Conservation (phyloP, 2,888 invertebrate genomes). For the Amiota communis region DNA sequence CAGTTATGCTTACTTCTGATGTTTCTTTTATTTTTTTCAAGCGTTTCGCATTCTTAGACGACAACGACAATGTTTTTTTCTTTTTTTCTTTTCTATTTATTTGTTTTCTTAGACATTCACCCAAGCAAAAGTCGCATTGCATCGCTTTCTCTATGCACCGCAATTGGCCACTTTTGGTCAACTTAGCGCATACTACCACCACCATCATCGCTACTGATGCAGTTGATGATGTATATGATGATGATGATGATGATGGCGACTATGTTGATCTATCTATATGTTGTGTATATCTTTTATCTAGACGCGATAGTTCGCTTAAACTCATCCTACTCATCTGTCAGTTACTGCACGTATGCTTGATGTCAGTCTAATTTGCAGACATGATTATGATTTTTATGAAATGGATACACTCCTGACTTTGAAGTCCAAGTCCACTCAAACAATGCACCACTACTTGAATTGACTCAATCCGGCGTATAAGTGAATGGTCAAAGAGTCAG, state of each 20-base stretch:
- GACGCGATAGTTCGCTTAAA: not conserved
- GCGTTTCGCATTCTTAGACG: not conserved
- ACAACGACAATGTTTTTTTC: not conserved
- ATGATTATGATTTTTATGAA: conserved; percentile 39
- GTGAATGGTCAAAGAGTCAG: not conserved
- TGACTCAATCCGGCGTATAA: no score
- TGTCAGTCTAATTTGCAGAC: conserved; percentile 52
- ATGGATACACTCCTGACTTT: conserved; percentile 33
- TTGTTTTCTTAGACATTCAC: conserved; percentile 51
- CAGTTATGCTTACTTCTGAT: conserved; percentile 3
- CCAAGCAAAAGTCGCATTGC: conserved; percentile 40
- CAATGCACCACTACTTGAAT: no score
- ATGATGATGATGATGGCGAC: conserved; percentile 27
- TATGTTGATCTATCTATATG: not conserved
- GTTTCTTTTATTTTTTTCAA: conserved; percentile 6
- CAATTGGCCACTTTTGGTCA: conserved; percentile 64
- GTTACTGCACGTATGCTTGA: conserved; percentile 47
- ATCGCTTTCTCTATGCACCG: conserved; percentile 54
- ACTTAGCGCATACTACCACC: conserved; percentile 44
- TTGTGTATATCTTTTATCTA: no score
- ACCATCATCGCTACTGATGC: not conserved
- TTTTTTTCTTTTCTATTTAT: conserved; percentile 35
- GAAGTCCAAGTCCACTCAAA: conserved; percentile 22
- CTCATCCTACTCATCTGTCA: conserved; percentile 55
- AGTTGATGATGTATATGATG: conserved; percentile 47